These are phyloP conservation scores for Dynastes maya DNA, from an alignment of 2,888 invertebrate genomes.

Conservation along the genomic window DNA sequence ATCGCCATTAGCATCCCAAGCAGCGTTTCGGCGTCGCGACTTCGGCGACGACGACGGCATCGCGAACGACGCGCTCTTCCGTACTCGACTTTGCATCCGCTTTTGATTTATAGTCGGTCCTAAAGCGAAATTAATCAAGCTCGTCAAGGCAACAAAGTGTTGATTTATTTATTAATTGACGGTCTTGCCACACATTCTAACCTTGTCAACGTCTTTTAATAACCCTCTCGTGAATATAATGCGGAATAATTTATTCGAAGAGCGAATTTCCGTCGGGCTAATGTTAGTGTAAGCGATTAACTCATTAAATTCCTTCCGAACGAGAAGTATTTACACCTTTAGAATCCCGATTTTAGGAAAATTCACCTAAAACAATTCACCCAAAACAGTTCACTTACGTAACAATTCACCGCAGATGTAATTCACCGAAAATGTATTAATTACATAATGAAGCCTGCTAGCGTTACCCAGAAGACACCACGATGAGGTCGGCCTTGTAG, in stretches of 20 bases:
- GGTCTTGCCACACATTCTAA: conserved; percentile 35
- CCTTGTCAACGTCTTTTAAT: conserved; percentile 43
- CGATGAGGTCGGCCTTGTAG: too few relatives aligned
- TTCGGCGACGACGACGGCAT: conserved; percentile 1
- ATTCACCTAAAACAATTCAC: too few relatives aligned
- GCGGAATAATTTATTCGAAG: conserved; percentile 26
- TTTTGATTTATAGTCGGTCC: conserved; percentile 44
- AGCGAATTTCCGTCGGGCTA: background rate
- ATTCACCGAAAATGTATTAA: too few relatives aligned
- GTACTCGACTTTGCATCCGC: conserved; percentile 30
- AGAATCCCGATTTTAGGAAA: too few relatives aligned
- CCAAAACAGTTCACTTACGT: too few relatives aligned
- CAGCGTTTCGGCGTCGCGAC: conserved; percentile 20
- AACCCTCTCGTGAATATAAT: conserved; percentile 23
- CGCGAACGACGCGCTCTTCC: conserved; percentile 23
- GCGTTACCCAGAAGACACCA: too few relatives aligned
- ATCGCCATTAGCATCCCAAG: conserved; percentile 61
- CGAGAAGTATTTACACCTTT: background rate
- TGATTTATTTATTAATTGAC: conserved; percentile 49
- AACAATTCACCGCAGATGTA: too few relatives aligned
- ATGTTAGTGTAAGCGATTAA: conserved; percentile 15
- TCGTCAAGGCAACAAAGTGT: conserved; percentile 34
- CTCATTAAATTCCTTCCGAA: background rate
- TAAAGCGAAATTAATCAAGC: conserved; percentile 49
- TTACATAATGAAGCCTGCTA: too few relatives aligned